Conservation (phyloP, 2,888 invertebrate genomes). For the Periphyllus acericola region DNA sequence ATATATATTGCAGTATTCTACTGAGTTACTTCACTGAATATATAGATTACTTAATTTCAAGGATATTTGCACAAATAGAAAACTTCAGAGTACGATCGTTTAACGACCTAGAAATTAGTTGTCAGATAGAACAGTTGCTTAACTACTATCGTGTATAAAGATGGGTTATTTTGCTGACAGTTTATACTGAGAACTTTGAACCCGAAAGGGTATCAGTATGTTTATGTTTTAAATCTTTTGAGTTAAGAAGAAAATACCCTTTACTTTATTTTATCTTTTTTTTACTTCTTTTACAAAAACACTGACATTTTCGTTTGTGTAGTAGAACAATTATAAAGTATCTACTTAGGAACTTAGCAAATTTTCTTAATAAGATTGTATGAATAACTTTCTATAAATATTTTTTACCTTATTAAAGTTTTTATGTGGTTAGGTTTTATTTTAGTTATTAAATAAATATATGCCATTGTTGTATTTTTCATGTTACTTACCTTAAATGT, state of each 20-base stretch:
- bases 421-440: not conserved
- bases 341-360: no score
- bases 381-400: not conserved
- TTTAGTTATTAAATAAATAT: not conserved
- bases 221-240: not conserved
- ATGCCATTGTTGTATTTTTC: not conserved
- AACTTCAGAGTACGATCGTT: not conserved
- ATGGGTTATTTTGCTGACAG: not conserved
- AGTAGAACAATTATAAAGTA: no score
- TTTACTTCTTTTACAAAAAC: no score
- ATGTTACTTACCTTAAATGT: no score
- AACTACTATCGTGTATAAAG: not conserved
- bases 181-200: not conserved
- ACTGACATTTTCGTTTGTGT: no score
- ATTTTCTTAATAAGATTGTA: no score
- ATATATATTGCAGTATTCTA: not conserved
- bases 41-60: not conserved
- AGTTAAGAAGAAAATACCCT: not conserved
- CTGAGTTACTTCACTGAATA: constrained; percentile 14
- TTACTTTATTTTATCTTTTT: not conserved
- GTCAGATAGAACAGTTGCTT: constrained; percentile 2
- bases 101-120: constrained; percentile 12
- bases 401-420: not conserved
- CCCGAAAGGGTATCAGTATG: not conserved
- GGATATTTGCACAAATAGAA: constrained; percentile 1